These are phyloP conservation scores for Enhydra lutris DNA, from an alignment of 2,113 vertebrate species.

Conservation along the genomic window DNA sequence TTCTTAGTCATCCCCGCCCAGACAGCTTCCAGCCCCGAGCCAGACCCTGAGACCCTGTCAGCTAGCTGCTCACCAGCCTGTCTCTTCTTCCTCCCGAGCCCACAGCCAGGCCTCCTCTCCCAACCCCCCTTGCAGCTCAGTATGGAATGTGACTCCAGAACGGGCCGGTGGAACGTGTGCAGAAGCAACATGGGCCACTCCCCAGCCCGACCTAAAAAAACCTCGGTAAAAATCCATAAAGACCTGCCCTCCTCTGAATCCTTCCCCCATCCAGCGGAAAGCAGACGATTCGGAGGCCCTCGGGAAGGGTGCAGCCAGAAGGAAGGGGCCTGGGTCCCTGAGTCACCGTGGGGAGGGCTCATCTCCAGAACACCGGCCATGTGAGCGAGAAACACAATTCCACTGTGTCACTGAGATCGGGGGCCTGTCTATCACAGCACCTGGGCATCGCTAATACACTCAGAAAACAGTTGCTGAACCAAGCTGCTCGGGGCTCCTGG, in stretches of 20 bases:
- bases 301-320: not conserved
- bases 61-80: not conserved
- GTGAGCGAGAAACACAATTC: not conserved
- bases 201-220: not conserved
- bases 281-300: not conserved
- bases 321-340: not conserved
- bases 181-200: not conserved
- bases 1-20: not conserved
- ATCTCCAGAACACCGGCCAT: not conserved
- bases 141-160: not conserved
- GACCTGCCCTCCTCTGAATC: not conserved
- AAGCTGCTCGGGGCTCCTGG: not conserved
- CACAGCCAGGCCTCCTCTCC: not conserved
- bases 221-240: not conserved
- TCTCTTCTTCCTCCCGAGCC: not conserved
- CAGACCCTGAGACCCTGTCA: not conserved
- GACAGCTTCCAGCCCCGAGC: not conserved
- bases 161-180: not conserved
- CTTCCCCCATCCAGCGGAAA: not conserved
- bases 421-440: not conserved
- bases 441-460: not conserved
- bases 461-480: not conserved
- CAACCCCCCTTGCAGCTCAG: not conserved
- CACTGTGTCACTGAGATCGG: accelerated
- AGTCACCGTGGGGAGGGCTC: not conserved